phyloP scores from a whole-genome alignment of 2,888 invertebrate species.

The Nephrotoma flavescens region DNA sequence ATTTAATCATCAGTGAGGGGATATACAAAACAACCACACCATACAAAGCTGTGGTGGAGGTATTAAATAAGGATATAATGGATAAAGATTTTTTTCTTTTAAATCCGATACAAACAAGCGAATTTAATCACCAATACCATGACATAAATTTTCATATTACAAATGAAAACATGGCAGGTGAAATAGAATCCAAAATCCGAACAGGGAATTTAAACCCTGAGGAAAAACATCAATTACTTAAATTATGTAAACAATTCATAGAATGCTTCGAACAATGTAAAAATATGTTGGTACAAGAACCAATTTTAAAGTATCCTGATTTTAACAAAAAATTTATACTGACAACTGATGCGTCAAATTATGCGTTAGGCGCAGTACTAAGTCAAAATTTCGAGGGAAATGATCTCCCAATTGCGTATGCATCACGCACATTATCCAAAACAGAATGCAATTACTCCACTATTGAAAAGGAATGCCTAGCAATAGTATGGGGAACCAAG shows the following conservation, averaged over 20 bases:
- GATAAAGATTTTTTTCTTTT: background rate
- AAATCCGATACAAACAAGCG: background rate
- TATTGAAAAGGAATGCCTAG: conserved; percentile 22
- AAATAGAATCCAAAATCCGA: background rate
- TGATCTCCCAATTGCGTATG: conserved; percentile 17
- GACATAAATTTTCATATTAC: background rate
- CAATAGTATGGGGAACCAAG: conserved; percentile 21
- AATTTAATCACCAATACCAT: background rate
- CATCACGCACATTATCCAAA: conserved; percentile 16
- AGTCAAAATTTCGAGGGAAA: conserved; percentile 12
- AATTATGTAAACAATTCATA: background rate
- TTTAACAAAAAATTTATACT: conserved; percentile 18
- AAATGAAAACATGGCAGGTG: background rate
- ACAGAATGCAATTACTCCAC: conserved; percentile 16
- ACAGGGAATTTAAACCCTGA: background rate
- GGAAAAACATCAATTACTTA: background rate
- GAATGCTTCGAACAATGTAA: conserved; percentile 5
- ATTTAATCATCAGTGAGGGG: background rate
- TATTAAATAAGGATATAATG: background rate
- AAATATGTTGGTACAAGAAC: conserved; percentile 12
- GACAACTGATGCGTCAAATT: conserved; percentile 18
- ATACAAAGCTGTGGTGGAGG: background rate
- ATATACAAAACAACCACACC: background rate
- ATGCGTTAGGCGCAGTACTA: conserved; percentile 17
- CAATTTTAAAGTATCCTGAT: conserved; percentile 22